These are phyloP conservation scores for Papilio polytes DNA, from an alignment of 1,140 invertebrate genomes.

Conservation along the genomic window DNA sequence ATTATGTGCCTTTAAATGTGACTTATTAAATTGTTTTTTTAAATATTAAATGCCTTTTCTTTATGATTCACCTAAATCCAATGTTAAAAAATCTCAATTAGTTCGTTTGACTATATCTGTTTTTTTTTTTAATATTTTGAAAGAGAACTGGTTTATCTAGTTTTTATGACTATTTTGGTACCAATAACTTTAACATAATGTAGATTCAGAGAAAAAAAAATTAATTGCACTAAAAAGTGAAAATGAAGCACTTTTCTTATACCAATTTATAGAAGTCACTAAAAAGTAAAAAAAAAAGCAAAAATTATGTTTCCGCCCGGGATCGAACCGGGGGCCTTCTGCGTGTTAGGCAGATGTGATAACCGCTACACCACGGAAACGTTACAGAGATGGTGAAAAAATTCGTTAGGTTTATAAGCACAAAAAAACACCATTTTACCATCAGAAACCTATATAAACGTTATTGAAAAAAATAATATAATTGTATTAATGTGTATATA, in stretches of 20 bases:
- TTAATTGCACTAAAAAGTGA: neutral
- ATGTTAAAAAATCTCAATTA: no score
- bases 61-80: no score
- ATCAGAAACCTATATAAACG: neutral
- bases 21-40: slow-evolving; percentile 1
- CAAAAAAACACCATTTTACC: neutral
- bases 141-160: no score
- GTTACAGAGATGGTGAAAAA: neutral
- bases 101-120: no score
- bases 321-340: slow-evolving; percentile 64
- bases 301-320: slow-evolving; percentile 58
- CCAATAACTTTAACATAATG: no score
- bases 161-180: no score
- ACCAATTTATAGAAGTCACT: neutral
- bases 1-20: neutral
- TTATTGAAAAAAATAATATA: neutral
- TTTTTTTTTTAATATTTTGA: no score
- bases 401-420: neutral
- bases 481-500: neutral
- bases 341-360: slow-evolving; percentile 66
- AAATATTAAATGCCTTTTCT: neutral
- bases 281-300: neutral
- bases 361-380: slow-evolving; percentile 66
- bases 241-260: neutral
- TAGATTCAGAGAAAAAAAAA: no score